Base-by-base conservation (phyloP, 2,113 vertebrate genomes). In the Ptyas mucosa region DNA sequence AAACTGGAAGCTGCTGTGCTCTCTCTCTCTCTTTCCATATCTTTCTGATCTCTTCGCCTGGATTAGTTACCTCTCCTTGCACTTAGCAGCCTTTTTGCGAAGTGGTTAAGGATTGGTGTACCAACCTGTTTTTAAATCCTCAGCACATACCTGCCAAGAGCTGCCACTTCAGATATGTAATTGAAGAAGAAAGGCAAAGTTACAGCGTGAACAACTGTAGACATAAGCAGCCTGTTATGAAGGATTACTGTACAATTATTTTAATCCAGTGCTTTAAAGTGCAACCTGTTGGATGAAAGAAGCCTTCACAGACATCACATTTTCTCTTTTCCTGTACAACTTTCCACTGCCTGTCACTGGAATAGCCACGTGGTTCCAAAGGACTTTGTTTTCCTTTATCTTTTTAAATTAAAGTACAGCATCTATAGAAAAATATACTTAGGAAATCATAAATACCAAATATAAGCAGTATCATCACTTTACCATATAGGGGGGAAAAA, bases 61-160 rank as follows among this genome's bases (percentile, higher is more conserved):
- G 88, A 93, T 93, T 93, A 86, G 89, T 90, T 64, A 58, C 55
- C 54, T 90, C 54, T 93, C 46, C 34, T 14, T 89, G 92, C 92
- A 86, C 46, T 61, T 90, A 61, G 49, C 21, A 61, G n/a, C 8
- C 89, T 90, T 92, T 89, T 86, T 90, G 75, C 75, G 86, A 51
- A 57, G 54, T 90, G 75, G 43, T 90, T 93, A 61, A 90, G 61
- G 88, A 86, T 81, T 61, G 92, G 54, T 55, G n/a, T 90, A 57
- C 52, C 51, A 93, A 90, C 75, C 55, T 61, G 75, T 90, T 93
- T 90, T 93, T 87, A 90, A 90, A 93, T 90, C 89, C 46, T 24
- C 75, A 86, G 54, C 53, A 87, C 75, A 90, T 93, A 61, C 54
- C 86, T 90, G 46, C 46, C 20, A 23, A 93, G 46, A n/a, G 29